Evolutionary conservation across 2,888 invertebrate species (phyloP).

Genomic region (Hypsopygia costalis): DNA sequence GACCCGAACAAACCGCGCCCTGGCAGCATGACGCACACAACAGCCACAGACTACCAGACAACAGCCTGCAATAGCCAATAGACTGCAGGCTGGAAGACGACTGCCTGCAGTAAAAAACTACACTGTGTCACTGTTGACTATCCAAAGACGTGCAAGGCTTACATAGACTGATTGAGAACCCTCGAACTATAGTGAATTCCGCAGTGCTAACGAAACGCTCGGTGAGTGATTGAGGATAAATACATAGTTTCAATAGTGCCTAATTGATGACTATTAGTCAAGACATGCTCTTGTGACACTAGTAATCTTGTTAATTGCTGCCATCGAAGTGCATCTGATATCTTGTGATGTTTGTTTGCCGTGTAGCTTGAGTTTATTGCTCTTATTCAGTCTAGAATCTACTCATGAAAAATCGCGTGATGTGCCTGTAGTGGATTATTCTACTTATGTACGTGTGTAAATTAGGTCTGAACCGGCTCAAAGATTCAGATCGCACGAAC

Average conservation of each 20-base stretch:
- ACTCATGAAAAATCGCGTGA: too few species aligned
- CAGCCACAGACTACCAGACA: constrained; percentile 48
- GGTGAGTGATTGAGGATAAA: constrained; percentile 47
- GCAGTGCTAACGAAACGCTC: constrained; percentile 2
- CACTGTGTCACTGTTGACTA: constrained; percentile 10
- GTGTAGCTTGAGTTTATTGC: too few species aligned
- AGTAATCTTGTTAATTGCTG: neutral
- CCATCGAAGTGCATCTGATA: too few species aligned
- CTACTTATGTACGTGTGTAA: too few species aligned
- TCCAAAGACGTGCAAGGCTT: constrained; percentile 13
- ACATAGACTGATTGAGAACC: constrained; percentile 17
- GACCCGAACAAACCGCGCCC: constrained; percentile 64
- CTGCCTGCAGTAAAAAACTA: constrained; percentile 44
- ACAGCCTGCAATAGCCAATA: constrained; percentile 57
- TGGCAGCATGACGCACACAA: constrained; percentile 60
- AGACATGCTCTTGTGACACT: constrained; percentile 23
- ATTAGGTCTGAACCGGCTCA: too few species aligned
- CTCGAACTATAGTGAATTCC: neutral
- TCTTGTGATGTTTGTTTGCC: too few species aligned
- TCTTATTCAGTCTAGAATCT: too few species aligned
- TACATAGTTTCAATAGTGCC: constrained; percentile 47
- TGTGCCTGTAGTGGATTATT: too few species aligned
- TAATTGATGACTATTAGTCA: constrained; percentile 32
- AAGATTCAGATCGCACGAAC: too few species aligned
- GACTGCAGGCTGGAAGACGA: constrained; percentile 47